These are phyloP conservation scores for Pachydiplax longipennis DNA, from an alignment of 2,888 invertebrate genomes.

Conservation along the genomic window DNA sequence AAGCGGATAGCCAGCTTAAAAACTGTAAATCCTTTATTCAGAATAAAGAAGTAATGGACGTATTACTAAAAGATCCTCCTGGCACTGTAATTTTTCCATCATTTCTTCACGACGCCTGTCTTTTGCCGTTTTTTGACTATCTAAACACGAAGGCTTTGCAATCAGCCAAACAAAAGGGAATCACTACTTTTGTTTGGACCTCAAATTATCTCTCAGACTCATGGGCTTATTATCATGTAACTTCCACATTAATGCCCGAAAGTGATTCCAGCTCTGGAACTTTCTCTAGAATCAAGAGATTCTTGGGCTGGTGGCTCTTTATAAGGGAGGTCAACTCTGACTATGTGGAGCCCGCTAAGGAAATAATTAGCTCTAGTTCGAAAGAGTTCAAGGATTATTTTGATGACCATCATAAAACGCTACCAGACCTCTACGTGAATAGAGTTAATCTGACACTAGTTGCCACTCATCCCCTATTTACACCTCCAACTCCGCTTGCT, in stretches of 20 bases:
- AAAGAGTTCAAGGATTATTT: neutral
- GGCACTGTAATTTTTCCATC: neutral
- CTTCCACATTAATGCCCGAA: neutral
- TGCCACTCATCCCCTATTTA: slow-evolving; percentile 10
- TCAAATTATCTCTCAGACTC: slow-evolving; percentile 4
- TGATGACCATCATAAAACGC: neutral
- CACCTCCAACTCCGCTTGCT: slow-evolving; percentile 2
- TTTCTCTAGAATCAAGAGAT: neutral
- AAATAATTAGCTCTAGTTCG: neutral
- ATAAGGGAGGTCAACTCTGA: neutral
- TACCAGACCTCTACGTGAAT: slow-evolving; percentile 11
- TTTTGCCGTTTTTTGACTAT: neutral
- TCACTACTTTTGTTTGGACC: slow-evolving; percentile 23
- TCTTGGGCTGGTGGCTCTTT: slow-evolving; percentile 14
- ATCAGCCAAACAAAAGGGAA: neutral
- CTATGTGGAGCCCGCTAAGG: neutral
- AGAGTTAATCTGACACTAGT: slow-evolving; percentile 3
- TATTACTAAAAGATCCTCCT: neutral
- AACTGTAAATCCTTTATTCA: neutral
- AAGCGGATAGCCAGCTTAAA: neutral
- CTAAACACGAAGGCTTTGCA: neutral
- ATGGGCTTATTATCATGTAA: slow-evolving; percentile 30
- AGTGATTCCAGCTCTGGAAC: neutral
- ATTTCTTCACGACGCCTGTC: slow-evolving; percentile 15
- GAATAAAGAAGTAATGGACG: neutral